A percentile compares a stretch with the other conserved stretches of the same genome.
phyloP scores from a whole-genome alignment of 2,113 vertebrate species.

The Haemorhous mexicanus region DNA sequence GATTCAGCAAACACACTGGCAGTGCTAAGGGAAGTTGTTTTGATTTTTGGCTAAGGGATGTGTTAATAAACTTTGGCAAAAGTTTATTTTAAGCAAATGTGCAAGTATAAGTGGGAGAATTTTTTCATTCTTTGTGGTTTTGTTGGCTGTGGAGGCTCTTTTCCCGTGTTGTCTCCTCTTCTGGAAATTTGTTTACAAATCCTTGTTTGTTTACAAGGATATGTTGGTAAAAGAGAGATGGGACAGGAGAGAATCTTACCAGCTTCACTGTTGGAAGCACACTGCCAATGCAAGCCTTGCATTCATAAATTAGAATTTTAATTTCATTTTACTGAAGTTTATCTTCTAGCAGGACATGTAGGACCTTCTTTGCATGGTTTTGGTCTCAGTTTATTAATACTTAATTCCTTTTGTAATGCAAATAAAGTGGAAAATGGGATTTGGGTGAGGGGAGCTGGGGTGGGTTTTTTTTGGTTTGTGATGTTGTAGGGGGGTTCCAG shows the following conservation, averaged over 20 bases:
- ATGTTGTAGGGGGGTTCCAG: background rate
- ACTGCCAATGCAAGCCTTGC: background rate
- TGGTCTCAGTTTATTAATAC: background rate
- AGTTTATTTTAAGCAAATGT: background rate
- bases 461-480: background rate
- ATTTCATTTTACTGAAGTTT: background rate
- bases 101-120: background rate
- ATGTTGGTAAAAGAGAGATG: background rate
- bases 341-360: background rate
- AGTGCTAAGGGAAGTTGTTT: background rate
- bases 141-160: background rate
- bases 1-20: background rate
- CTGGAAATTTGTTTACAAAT: background rate
- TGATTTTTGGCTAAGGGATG: background rate
- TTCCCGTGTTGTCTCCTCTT: accelerated
- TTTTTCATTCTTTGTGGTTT: background rate
- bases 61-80: background rate
- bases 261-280: background rate
- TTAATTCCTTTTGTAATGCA: background rate
- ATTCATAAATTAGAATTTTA: background rate
- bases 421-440: background rate
- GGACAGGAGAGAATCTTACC: background rate
- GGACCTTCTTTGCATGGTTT: background rate
- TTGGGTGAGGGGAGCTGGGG: background rate
- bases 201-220: background rate